Evolutionary conservation across 2,113 vertebrate genomes (phyloP), one percentile per base, ranked within the genome.

Genomic region (Gallinago paraguaiae): DNA sequence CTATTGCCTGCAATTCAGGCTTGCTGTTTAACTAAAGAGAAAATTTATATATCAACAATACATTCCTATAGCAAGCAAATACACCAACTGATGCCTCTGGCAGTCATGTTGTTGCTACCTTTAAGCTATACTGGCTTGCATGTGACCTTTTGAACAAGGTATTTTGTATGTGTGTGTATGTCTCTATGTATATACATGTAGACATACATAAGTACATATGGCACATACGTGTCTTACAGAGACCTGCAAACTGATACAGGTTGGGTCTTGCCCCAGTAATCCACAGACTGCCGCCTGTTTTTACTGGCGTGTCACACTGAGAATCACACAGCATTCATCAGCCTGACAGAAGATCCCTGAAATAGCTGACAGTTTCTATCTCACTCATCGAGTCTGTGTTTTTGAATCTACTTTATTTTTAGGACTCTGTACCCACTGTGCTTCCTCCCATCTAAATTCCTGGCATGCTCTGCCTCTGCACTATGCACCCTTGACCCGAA

Each of bases 341-440:
- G 20, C 27, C 33, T 68, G 23, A 46, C 5, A 68, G 57, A 67
- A 84, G 51, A 79, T 75, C 61, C 33, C 35, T 69, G 70, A 82
- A 94, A 80, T 5, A 86, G 50, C 20, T 1, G 2, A 37, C 12
- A 31, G 70, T 88, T 88, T 92, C 90, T 61, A 31, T 65, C 50
- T 77, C 75, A 56, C 50, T 65, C 63, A 80, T 50, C 50, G 69
- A 63, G 50, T 59, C 75, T 50, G 59, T 48, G 48, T 1, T 93
- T 82, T 90, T 41, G 65, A 57, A 57, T 60, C 48, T 43, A 9
- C 51, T 82, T 85, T 90, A 72, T 82, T 82, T 95, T 92, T 67
- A 90, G 71, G 45, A 37, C n/a, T 85, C 64, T 1, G 7, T 20
- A 82, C 48, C n/a, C 59, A 20, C 69, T 77, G 48, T 48, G 92